Evolutionary conservation across 1,140 invertebrate genomes (phyloP), one percentile per base, ranked within the genome.

Genomic region (Pseudoatta argentina): DNA sequence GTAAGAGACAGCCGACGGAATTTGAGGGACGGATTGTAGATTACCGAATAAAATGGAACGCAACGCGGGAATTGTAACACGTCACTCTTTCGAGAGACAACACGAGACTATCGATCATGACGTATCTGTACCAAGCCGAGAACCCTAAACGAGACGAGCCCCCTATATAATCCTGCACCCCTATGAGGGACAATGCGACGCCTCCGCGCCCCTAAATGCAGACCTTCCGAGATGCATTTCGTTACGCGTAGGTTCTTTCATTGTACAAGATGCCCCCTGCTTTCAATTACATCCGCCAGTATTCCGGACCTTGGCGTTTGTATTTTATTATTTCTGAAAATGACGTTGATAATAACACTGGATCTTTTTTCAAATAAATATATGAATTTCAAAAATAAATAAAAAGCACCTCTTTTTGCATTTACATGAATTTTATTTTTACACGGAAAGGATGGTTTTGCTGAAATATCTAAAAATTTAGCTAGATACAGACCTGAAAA

Each of bases 51-150:
- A 83, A 73, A 66, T 18, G 82, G 44, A 66, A 55, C 59, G 14
- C 57, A 71, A 71, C 69, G 64, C 69, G 66, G 8, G 66, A 76
- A 82, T 83, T 83, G 66, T 59, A 87, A 71, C 86, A 77, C 69
- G 92, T 91, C 87, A 91, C 90, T 91, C 90, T 92, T 91, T 92
- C 88, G 87, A 89, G 81, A 87, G 85, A 86, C 88, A 85, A 78
- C 83, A 88, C 75, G 87, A 88, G 86, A 91, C 93, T 94, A 94
- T 94, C 93, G 94, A 94, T 94, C 93, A 94, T 88, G 82, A 89
- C 85, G 90, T 91, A 94, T 94, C 93, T 92, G 91, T 93, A 86
- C 86, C 85, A 77, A 88, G 79, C 77, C 88, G 86, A 87, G 91
- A 87, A 92, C 88, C 93, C 88, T 81, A 89, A 88, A 88, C 71